A percentile compares a stretch with the other conserved stretches of the same genome.
Conservation (phyloP, 2,797 vertebrate genomes). For the Mico argentatus region DNA sequence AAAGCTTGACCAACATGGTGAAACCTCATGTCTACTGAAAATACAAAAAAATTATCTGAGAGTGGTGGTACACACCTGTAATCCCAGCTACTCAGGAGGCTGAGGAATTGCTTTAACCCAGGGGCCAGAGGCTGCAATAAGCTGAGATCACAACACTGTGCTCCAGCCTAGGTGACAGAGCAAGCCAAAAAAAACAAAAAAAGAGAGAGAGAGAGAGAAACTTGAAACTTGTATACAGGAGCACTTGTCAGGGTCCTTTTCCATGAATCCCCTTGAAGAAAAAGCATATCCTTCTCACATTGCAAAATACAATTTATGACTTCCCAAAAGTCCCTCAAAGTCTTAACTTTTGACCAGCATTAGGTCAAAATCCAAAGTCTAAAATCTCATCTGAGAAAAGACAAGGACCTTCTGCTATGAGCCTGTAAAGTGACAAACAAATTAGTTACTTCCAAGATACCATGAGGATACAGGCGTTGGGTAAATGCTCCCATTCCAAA, state of each 20-base stretch:
- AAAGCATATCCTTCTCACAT: background rate
- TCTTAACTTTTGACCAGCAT: background rate
- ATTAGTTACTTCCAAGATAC: background rate
- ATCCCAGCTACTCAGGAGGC: no score
- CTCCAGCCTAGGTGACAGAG: no score
- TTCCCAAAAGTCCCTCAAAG: background rate
- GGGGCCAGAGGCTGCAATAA: no score
- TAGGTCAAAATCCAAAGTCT: background rate
- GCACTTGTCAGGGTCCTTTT: background rate
- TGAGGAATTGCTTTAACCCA: no score
- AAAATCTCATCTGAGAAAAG: background rate
- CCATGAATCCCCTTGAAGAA: background rate
- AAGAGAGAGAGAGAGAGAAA: background rate
- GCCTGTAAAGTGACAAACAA: background rate
- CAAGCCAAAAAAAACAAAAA: no score
- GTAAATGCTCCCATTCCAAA: background rate
- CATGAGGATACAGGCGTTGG: background rate
- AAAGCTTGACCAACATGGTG: background rate
- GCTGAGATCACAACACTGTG: no score
- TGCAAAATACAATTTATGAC: no score
- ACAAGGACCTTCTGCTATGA: background rate
- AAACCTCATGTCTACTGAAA: background rate
- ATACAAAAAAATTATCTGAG: no score
- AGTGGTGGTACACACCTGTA: no score
- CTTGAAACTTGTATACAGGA: background rate